Evolutionary conservation across 2,113 vertebrate species (phyloP).

Genomic region (Channa maculata): DNA sequence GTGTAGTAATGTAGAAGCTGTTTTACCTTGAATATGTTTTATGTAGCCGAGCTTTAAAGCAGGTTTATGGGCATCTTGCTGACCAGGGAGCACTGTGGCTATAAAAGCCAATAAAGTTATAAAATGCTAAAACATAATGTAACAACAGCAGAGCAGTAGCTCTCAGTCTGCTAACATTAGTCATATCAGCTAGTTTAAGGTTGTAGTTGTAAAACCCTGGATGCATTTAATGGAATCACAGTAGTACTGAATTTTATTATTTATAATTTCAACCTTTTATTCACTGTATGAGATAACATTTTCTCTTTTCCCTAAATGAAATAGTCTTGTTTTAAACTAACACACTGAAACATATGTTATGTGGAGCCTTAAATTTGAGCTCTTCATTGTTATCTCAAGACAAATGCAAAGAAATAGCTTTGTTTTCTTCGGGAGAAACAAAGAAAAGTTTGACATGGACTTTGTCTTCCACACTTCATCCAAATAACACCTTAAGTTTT

Average conservation of each 20-base stretch:
- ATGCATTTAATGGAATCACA: neutral
- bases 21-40: neutral
- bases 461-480: constrained; percentile 16
- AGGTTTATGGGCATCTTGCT: no score
- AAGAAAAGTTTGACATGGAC: constrained; percentile 7
- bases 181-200: neutral
- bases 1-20: neutral
- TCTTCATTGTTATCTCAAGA: neutral
- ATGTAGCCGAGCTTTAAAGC: neutral
- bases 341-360: no score
- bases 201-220: neutral
- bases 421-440: neutral
- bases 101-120: neutral
- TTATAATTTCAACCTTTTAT: neutral
- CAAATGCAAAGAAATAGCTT: constrained; percentile 38
- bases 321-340: no score
- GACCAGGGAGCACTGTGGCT: neutral
- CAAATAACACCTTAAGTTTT: constrained; percentile 12
- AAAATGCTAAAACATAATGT: neutral
- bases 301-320: no score
- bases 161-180: neutral
- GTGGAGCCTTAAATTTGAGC: neutral
- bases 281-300: no score
- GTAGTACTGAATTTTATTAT: neutral
- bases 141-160: neutral